These are phyloP conservation scores for Agrilus planipennis DNA, from an alignment of 1,140 invertebrate genomes.

Conservation along the genomic window DNA sequence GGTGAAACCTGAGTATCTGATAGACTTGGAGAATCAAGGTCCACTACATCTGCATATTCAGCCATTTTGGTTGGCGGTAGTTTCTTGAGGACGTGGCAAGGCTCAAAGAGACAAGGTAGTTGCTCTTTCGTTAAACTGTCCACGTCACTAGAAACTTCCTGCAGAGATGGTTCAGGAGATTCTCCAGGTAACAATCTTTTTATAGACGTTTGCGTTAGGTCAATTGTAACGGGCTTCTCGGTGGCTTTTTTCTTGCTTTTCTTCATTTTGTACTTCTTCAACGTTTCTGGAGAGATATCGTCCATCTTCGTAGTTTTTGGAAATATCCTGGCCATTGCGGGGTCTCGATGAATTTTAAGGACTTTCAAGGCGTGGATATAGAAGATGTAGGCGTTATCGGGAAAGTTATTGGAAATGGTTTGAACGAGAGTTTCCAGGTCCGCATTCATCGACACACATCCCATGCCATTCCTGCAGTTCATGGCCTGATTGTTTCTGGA, in stretches of 20 bases:
- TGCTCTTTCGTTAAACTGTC: slow-evolving; percentile 39
- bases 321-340: slow-evolving; percentile 32
- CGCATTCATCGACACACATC: slow-evolving; percentile 39
- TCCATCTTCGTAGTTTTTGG: slow-evolving; percentile 24
- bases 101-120: too few relatives aligned
- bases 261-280: slow-evolving; percentile 21
- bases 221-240: slow-evolving; percentile 24
- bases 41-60: slow-evolving; percentile 14
- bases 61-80: slow-evolving; percentile 27
- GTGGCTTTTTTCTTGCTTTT: slow-evolving; percentile 23
- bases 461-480: slow-evolving; percentile 30
- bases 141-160: slow-evolving; percentile 38
- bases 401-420: slow-evolving; percentile 36
- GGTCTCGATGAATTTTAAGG: slow-evolving; percentile 36
- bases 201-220: slow-evolving; percentile 23
- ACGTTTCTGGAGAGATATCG: slow-evolving; percentile 27
- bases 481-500: slow-evolving; percentile 35
- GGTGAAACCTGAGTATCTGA: slow-evolving; percentile 30
- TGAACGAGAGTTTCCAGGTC: slow-evolving; percentile 35
- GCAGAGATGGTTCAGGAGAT: slow-evolving; percentile 25
- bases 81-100: slow-evolving; percentile 31
- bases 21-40: slow-evolving; percentile 29
- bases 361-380: slow-evolving; percentile 42
- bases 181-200: slow-evolving; percentile 17
- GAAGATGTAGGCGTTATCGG: slow-evolving; percentile 38